phyloP scores from a whole-genome alignment of 2,797 vertebrate genomes.

The Tragelaphus oryx region DNA sequence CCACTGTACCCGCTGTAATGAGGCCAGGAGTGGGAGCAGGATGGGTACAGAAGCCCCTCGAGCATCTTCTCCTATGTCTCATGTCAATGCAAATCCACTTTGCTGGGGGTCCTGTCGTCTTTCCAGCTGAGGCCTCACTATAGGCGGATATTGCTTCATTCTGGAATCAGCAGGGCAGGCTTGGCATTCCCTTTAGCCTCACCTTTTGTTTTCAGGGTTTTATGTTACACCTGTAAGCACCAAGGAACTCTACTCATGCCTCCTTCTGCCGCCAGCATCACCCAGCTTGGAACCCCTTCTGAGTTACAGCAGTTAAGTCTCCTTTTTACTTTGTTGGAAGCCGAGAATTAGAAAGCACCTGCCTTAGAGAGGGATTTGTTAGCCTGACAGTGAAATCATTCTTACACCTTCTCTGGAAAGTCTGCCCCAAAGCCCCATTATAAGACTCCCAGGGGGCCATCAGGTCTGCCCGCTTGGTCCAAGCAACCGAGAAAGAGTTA shows the following conservation, averaged over 20 bases:
- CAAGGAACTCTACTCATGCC: background rate
- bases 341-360: background rate
- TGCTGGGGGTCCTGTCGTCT: background rate
- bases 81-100: background rate
- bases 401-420: background rate
- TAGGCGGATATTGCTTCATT: background rate
- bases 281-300: background rate
- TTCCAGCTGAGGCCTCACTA: background rate
- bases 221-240: background rate
- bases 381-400: background rate
- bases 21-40: fast-evolving
- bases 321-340: background rate
- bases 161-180: background rate
- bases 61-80: background rate
- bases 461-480: background rate
- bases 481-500: background rate
- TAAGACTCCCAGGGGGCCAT: background rate
- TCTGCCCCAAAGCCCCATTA: background rate
- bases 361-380: background rate
- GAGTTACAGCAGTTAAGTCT: background rate
- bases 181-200: background rate
- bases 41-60: background rate
- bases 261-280: background rate
- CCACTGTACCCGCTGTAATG: background rate
- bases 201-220: background rate